Evolutionary conservation across 2,888 invertebrate species (phyloP), one percentile per base, ranked within the genome.

Genomic region (Acronicta alni): DNA sequence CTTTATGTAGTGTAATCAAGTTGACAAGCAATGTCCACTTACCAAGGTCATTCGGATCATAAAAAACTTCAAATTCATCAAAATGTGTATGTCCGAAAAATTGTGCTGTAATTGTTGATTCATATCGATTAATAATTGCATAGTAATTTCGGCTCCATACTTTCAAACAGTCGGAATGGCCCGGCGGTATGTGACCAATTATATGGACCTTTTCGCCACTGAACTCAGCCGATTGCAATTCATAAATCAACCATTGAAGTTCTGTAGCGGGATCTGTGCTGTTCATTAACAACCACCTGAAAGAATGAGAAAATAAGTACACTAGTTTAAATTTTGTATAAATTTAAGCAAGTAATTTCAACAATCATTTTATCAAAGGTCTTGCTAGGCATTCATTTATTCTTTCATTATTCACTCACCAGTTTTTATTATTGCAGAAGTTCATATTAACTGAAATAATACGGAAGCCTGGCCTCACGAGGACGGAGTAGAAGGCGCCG

Each of bases 101-200:
- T 88, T 99, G 99, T 2, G 98, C 97, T 0, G 97, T 96, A 57
- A 99, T 97, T 0, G 98, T 99, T 23, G 96, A 95, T 88, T 98
- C 98, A 85, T 98, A 99, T 79, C 98, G 95, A 76, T 97, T 97
- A 52, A 98, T 96, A 56, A 98, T 98, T 44, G 97, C 96, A 82
- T 98, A 98, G 87, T 98, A 98, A 90, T 99, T 99, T 71, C 98
- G 96, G 6, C 99, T 98, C 98, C 99, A 99, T 5, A 98, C 97
- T 92, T 98, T 98, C 35, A 99, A 91, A 82, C 99, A 99, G 87
- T 98, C 98, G 0, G 97, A 96, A 83, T 98, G 97, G 3, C 99
- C 99, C 0, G 99, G 99, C 0, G 99, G 99, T 78, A 99, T 99
- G 86, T 99, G 99, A 0, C 98, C 99, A 53, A 99, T 97, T n/a